These are phyloP conservation scores for Heliopora coerulea DNA, from an alignment of 92 coral and sea anemone genomes.

Conservation along the genomic window DNA sequence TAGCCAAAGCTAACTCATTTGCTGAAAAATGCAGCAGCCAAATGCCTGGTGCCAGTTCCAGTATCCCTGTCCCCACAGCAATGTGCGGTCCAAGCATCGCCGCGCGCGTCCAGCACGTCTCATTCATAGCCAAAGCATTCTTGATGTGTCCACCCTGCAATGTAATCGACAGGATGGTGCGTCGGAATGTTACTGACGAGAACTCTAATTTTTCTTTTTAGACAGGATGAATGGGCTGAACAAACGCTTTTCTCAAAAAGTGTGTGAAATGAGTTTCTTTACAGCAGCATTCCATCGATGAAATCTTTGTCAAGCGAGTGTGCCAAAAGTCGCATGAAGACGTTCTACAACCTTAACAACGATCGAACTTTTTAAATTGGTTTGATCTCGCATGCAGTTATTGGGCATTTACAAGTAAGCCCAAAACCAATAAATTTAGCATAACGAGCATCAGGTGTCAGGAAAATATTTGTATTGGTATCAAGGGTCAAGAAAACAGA, in stretches of 20 bases:
- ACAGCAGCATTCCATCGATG: no score
- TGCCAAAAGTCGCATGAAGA: no score
- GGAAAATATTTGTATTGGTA: no score
- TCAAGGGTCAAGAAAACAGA: not conserved
- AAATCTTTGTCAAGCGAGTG: no score
- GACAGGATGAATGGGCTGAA: not conserved
- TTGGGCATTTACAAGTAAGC: no score
- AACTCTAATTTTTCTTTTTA: slow-evolving; percentile 7
- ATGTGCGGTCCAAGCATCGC: slow-evolving; percentile 13
- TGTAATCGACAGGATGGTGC: not conserved
- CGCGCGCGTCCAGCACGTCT: not conserved
- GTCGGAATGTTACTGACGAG: slow-evolving; percentile 12
- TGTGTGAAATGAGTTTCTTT: not conserved
- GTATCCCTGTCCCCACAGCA: not conserved
- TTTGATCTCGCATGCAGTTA: no score
- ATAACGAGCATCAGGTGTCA: no score
- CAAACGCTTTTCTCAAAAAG: not conserved
- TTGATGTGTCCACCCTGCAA: slow-evolving; percentile 1
- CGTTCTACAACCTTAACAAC: no score
- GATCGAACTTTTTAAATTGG: no score
- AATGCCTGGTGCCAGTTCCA: slow-evolving; percentile 8
- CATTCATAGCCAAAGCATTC: not conserved
- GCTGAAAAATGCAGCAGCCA: not conserved
- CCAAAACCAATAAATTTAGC: no score
- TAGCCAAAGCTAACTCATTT: slow-evolving; percentile 18